Conservation (phyloP, 1,140 invertebrate species). For the Temnothorax nylanderi region DNA sequence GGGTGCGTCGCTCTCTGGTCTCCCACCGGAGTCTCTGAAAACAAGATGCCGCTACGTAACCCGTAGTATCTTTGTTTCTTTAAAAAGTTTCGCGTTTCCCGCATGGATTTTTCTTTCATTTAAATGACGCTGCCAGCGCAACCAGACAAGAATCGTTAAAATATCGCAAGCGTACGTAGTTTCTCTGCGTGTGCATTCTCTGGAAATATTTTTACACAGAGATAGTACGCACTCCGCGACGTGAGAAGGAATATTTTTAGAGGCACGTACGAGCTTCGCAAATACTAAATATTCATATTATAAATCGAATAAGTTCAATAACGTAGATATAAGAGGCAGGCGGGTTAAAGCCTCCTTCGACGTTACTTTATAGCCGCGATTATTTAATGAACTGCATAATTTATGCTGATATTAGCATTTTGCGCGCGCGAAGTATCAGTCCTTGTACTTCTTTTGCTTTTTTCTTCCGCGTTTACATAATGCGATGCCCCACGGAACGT, state of each 20-base stretch:
- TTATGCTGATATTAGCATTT: slow-evolving; percentile 18
- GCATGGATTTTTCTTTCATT: slow-evolving; percentile 50
- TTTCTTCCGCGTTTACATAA: not conserved
- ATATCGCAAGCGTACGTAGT: slow-evolving; percentile 45
- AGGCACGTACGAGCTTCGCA: not conserved
- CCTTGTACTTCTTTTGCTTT: not conserved
- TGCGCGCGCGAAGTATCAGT: not conserved
- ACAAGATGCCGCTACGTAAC: slow-evolving; percentile 34
- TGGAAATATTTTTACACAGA: slow-evolving; percentile 47
- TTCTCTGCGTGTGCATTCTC: slow-evolving; percentile 2
- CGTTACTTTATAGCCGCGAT: not conserved
- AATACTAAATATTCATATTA: slow-evolving; percentile 32
- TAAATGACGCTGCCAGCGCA: slow-evolving; percentile 24
- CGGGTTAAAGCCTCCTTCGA: not conserved
- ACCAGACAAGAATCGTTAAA: slow-evolving; percentile 50
- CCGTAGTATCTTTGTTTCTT: slow-evolving; percentile 45
- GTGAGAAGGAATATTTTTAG: slow-evolving; percentile 36
- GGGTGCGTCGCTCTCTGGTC: not conserved
- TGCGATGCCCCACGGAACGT: not conserved
- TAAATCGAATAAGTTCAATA: slow-evolving; percentile 24
- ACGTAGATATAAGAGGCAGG: not conserved
- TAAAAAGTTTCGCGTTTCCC: slow-evolving; percentile 49
- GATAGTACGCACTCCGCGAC: not conserved
- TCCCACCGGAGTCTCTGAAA: slow-evolving; percentile 12
- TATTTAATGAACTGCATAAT: not conserved